phyloP scores from a whole-genome alignment of 2,113 vertebrate genomes.

The Poeciliopsis prolifica region DNA sequence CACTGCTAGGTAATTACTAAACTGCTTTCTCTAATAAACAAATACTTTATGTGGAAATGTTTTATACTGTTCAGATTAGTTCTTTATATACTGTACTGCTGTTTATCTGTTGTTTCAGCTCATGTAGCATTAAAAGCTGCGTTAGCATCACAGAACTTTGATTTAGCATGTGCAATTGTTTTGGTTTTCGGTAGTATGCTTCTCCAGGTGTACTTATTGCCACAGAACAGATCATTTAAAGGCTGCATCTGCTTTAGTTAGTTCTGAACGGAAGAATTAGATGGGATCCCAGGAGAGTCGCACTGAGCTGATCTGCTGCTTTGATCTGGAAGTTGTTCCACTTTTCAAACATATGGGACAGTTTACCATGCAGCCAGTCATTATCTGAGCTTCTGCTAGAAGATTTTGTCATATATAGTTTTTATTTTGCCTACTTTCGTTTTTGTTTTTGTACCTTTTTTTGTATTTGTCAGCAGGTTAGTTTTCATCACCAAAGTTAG shows the following conservation, averaged over 20 bases:
- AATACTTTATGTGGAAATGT: slow-evolving; percentile 47
- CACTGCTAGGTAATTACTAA: slow-evolving; percentile 53
- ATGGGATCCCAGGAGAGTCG: not conserved
- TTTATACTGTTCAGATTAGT: slow-evolving; percentile 64
- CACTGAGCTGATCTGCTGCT: slow-evolving; percentile 4
- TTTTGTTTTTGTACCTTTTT: slow-evolving; percentile 11
- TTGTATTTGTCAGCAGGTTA: slow-evolving; percentile 21
- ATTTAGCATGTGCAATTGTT: slow-evolving; percentile 53
- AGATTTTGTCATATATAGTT: not conserved
- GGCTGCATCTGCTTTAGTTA: slow-evolving; percentile 16
- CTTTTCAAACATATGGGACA: not conserved
- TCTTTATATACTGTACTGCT: slow-evolving; percentile 65
- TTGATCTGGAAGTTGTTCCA: not conserved
- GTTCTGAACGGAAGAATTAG: not conserved
- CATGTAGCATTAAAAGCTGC: slow-evolving; percentile 56
- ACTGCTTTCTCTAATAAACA: slow-evolving; percentile 42
- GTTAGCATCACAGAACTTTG: slow-evolving; percentile 14
- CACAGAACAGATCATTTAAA: slow-evolving; percentile 9
- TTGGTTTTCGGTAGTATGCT: not conserved
- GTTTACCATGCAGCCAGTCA: slow-evolving; percentile 11
- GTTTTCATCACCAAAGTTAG: slow-evolving; percentile 80
- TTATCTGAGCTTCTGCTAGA: slow-evolving; percentile 17
- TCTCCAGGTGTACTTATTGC: slow-evolving; percentile 34
- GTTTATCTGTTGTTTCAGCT: slow-evolving; percentile 57
- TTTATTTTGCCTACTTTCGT: slow-evolving; percentile 7